These are phyloP conservation scores for Progne subis DNA, from an alignment of 2,113 vertebrate species.

Conservation along the genomic window DNA sequence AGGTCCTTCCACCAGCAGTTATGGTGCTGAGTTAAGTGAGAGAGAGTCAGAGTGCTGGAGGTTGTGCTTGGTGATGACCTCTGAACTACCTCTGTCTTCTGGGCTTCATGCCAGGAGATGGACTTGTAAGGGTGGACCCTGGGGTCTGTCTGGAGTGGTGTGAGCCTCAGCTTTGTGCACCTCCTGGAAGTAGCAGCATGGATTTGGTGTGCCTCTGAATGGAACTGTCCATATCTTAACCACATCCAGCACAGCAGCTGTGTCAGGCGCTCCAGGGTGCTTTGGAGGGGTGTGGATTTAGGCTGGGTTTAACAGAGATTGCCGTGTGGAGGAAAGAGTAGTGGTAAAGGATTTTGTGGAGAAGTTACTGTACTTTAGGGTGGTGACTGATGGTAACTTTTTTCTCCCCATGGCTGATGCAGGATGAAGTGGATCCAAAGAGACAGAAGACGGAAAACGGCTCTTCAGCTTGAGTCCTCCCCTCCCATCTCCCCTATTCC, in stretches of 20 bases:
- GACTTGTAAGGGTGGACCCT: background rate
- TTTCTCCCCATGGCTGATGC: background rate
- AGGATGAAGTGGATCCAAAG: slow-evolving; percentile 83
- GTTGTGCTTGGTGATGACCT: background rate
- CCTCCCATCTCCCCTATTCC: slow-evolving; percentile 22
- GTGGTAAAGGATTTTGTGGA: background rate
- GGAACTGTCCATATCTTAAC: background rate
- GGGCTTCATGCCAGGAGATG: background rate
- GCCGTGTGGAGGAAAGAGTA: background rate
- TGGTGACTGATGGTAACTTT: background rate
- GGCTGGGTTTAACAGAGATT: background rate
- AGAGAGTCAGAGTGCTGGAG: background rate
- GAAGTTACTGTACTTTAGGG: background rate
- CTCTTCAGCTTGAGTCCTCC: slow-evolving; percentile 74
- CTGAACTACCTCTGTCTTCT: background rate
- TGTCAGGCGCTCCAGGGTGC: background rate
- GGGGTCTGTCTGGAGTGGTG: background rate
- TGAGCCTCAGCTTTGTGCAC: background rate
- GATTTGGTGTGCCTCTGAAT: background rate
- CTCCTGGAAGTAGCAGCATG: background rate
- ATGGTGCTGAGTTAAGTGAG: background rate
- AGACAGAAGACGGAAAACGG: slow-evolving; percentile 82
- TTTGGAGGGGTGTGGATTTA: background rate
- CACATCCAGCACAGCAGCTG: accelerated
- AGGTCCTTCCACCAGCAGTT: background rate